phyloP scores from a whole-genome alignment of 2,113 vertebrate genomes.

The Pithys albifrons region DNA sequence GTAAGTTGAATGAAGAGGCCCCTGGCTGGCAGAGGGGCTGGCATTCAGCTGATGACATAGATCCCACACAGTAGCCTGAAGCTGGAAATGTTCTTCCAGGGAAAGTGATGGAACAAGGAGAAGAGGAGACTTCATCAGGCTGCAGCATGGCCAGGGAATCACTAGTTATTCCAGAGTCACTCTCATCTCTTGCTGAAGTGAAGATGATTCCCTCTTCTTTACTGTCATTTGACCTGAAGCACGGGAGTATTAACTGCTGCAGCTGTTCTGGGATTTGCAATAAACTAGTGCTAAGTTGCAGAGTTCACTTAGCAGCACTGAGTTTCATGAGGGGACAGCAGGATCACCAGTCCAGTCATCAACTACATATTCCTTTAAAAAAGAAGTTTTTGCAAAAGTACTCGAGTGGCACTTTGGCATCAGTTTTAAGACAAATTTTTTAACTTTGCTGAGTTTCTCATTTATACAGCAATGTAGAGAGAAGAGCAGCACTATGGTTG shows the following conservation, averaged over 20 bases:
- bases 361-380: background rate
- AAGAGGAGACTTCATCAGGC: background rate
- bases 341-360: background rate
- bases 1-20: background rate
- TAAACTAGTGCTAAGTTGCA: background rate
- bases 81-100: background rate
- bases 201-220: background rate
- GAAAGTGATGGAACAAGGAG: background rate
- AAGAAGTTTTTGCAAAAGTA: background rate
- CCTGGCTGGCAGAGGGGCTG: background rate
- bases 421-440: background rate
- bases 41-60: background rate
- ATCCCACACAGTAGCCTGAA: background rate
- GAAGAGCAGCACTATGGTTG: fast-evolving
- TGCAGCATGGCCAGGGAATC: background rate
- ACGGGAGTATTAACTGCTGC: background rate
- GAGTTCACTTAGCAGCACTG: background rate
- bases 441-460: background rate
- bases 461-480: background rate
- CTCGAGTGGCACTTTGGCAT: background rate
- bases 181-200: background rate
- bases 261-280: background rate
- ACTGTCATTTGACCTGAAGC: background rate
- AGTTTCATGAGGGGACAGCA: background rate
- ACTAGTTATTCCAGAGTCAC: background rate